phyloP scores from a whole-genome alignment of 2,888 invertebrate species.

The Drosophila quinaria region DNA sequence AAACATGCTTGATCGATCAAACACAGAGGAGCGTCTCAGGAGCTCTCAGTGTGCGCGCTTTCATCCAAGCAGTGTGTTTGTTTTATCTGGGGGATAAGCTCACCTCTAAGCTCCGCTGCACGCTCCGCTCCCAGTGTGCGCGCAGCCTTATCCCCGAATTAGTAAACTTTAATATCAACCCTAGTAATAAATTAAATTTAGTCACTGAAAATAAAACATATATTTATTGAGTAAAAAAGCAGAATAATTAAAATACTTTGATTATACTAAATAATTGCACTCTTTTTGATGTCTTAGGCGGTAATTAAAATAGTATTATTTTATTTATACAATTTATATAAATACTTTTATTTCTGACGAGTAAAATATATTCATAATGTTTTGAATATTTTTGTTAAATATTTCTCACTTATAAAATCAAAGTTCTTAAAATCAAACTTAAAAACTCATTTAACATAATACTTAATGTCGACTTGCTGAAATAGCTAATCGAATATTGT shows the following conservation, averaged over 20 bases:
- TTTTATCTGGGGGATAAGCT: too few relatives aligned
- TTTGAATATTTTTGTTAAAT: constrained; percentile 3
- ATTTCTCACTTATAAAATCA: neutral
- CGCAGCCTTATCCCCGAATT: too few relatives aligned
- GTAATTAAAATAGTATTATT: constrained; percentile 2
- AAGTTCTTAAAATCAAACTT: constrained; percentile 13
- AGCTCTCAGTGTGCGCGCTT: too few relatives aligned
- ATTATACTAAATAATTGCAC: constrained; percentile 4
- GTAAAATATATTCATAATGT: neutral
- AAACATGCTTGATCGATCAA: too few relatives aligned
- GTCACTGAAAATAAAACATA: neutral
- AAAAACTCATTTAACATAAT: constrained; percentile 27
- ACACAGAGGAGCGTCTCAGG: too few relatives aligned
- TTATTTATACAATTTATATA: constrained; percentile 5
- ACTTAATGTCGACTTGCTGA: constrained; percentile 20
- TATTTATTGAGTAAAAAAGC: neutral
- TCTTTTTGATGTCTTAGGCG: neutral
- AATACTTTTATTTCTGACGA: constrained; percentile 1
- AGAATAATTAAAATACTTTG: neutral
- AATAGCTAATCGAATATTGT: constrained; percentile 17
- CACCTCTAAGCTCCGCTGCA: too few relatives aligned
- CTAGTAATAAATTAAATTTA: neutral
- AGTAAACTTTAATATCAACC: neutral
- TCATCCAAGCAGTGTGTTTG: too few relatives aligned
- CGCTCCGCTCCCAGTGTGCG: too few relatives aligned